Evolutionary conservation across 2,113 vertebrate species (phyloP).

Genomic region (Cisticola juncidis): DNA sequence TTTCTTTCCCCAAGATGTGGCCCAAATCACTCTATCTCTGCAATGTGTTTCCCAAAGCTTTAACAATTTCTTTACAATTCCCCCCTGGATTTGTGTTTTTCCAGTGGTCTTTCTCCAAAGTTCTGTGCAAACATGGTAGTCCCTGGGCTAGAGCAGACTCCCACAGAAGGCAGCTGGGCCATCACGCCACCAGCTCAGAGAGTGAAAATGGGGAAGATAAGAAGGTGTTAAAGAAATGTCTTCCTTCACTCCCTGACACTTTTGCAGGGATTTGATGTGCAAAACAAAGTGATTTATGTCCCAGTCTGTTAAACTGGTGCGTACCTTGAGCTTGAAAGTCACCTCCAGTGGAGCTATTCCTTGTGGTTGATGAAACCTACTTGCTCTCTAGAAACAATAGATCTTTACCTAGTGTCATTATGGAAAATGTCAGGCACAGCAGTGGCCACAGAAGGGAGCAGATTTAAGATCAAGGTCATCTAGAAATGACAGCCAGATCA

Average conservation of each 20-base stretch:
- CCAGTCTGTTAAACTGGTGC: neutral
- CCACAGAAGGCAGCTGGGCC: no score
- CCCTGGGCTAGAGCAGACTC: neutral
- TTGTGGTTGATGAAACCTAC: neutral
- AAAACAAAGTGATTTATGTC: neutral
- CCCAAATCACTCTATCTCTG: neutral
- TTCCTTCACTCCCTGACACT: neutral
- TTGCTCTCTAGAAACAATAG: constrained; percentile 30
- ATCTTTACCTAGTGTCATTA: constrained; percentile 30
- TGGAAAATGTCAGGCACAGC: constrained; percentile 46
- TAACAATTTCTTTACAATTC: neutral
- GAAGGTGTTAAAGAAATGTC: neutral
- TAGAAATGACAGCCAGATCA: constrained; percentile 31
- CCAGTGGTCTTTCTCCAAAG: neutral
- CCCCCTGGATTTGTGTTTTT: neutral
- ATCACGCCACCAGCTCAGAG: neutral
- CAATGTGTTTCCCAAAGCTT: neutral
- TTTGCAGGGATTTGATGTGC: neutral
- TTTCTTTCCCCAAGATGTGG: neutral
- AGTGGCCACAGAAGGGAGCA: constrained; percentile 6
- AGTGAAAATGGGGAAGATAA: neutral
- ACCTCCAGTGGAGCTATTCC: neutral
- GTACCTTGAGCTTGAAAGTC: neutral
- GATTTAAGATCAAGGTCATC: constrained; percentile 54
- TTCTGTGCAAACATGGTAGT: neutral